Conservation (phyloP, 2,113 vertebrate genomes). For the Hymenochirus boettgeri region DNA sequence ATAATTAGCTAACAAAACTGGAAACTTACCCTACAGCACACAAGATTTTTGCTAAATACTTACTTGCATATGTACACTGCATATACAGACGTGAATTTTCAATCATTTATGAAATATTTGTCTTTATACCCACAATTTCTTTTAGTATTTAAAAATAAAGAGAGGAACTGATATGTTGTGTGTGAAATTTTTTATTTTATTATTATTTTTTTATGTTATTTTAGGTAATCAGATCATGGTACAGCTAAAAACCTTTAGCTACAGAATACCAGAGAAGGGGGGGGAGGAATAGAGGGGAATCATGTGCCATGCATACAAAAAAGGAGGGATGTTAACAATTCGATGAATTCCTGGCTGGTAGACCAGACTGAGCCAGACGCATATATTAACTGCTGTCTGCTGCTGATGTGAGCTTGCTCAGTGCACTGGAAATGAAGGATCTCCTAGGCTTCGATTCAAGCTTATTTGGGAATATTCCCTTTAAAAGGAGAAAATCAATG, state of each 20-base stretch:
- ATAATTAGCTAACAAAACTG: no score
- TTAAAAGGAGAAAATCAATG: slow-evolving; percentile 61
- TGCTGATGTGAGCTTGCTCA: slow-evolving; percentile 75
- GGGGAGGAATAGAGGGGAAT: slow-evolving; percentile 53
- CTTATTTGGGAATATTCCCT: slow-evolving; percentile 71
- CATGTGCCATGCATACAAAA: slow-evolving; percentile 88
- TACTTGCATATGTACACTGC: no score
- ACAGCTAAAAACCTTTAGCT: slow-evolving; percentile 68
- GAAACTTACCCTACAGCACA: no score
- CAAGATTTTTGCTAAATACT: no score
- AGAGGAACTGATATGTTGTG: background rate
- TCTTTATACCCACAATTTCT: no score
- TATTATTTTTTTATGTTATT: slow-evolving; percentile 55
- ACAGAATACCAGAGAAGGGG: slow-evolving; percentile 71
- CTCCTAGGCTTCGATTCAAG: slow-evolving; percentile 64
- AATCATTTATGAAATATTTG: no score
- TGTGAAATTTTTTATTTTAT: background rate
- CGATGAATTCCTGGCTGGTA: slow-evolving; percentile 76
- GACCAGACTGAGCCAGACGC: slow-evolving; percentile 90
- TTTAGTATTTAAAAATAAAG: background rate
- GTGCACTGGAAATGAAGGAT: slow-evolving; percentile 78
- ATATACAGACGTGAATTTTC: no score
- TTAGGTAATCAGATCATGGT: slow-evolving; percentile 77
- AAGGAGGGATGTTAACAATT: slow-evolving; percentile 84
- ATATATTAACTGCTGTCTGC: slow-evolving; percentile 94